Evolutionary conservation across 2,113 vertebrate species (phyloP).

Genomic region (Psettodes erumei): DNA sequence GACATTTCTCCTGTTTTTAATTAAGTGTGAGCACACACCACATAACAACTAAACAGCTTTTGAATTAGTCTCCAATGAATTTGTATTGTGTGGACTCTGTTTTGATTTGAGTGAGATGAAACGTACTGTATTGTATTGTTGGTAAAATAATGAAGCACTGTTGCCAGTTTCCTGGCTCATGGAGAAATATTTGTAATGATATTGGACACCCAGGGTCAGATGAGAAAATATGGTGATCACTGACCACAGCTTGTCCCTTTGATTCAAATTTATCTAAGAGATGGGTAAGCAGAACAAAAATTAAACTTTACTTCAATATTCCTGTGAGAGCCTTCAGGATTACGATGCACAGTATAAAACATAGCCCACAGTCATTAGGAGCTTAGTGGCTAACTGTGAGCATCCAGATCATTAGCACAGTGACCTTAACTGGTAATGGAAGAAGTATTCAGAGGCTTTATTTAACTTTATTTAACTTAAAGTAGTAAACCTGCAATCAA

Average conservation of each 20-base stretch:
- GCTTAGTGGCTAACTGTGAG: background rate
- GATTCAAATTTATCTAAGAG: background rate
- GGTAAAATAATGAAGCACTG: constrained; percentile 15
- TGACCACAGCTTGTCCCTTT: constrained; percentile 6
- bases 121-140: background rate
- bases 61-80: constrained; percentile 16
- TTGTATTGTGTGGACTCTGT: constrained; percentile 5
- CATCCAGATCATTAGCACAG: background rate
- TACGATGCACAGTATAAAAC: background rate
- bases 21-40: background rate
- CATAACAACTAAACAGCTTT: too few species aligned
- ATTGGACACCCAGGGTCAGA: background rate
- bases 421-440: background rate
- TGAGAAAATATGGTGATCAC: constrained; percentile 6
- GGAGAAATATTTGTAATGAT: constrained; percentile 11
- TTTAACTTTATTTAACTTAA: background rate
- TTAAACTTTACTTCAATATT: too few species aligned
- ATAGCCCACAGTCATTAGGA: background rate
- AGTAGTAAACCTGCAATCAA: background rate
- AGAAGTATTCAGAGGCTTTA: background rate
- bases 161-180: background rate
- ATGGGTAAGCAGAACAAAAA: background rate
- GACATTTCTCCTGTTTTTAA: background rate
- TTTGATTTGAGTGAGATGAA: constrained; percentile 14
- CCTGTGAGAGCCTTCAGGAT: too few species aligned